These are phyloP conservation scores for Diachasma alloeum DNA, from an alignment of 1,140 invertebrate species.

Conservation along the genomic window DNA sequence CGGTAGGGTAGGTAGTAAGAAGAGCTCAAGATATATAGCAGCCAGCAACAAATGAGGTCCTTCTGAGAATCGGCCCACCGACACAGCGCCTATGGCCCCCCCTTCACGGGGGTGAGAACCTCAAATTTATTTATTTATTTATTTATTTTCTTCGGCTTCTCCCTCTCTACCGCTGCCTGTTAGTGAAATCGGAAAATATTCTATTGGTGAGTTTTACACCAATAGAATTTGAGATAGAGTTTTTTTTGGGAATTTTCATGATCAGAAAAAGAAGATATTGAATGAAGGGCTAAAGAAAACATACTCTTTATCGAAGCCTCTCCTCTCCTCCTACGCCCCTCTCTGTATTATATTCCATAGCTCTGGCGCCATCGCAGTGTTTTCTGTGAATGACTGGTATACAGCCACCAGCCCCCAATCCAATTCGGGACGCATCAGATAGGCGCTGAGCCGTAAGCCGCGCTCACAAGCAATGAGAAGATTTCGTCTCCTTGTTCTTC, in stretches of 20 bases:
- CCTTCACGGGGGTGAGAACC: constrained; percentile 54
- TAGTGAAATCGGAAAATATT: not conserved
- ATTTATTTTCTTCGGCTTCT: not conserved
- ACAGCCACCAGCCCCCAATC: constrained; percentile 40
- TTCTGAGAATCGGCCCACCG: constrained; percentile 65
- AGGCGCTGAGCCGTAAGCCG: constrained; percentile 15
- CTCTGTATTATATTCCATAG: constrained; percentile 1
- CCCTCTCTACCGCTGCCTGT: not conserved
- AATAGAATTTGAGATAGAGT: constrained; percentile 17
- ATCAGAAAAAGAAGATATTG: not conserved
- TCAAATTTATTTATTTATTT: constrained; percentile 9
- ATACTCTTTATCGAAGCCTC: constrained; percentile 28
- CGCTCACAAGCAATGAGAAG: constrained; percentile 18
- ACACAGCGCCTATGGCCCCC: constrained; percentile 46
- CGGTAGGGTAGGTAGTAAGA: constrained; percentile 4
- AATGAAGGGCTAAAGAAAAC: constrained; percentile 4
- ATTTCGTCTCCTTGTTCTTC: constrained; percentile 10
- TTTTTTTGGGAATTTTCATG: not conserved
- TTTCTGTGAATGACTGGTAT: constrained; percentile 62
- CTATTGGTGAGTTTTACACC: constrained; percentile 37
- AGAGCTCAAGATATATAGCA: constrained; percentile 49
- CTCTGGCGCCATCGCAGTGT: constrained; percentile 45
- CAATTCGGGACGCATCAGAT: constrained; percentile 35
- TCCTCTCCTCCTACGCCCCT: not conserved
- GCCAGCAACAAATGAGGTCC: constrained; percentile 63